Conservation (phyloP, 2,113 vertebrate genomes). For the Xiphophorus hellerii region DNA sequence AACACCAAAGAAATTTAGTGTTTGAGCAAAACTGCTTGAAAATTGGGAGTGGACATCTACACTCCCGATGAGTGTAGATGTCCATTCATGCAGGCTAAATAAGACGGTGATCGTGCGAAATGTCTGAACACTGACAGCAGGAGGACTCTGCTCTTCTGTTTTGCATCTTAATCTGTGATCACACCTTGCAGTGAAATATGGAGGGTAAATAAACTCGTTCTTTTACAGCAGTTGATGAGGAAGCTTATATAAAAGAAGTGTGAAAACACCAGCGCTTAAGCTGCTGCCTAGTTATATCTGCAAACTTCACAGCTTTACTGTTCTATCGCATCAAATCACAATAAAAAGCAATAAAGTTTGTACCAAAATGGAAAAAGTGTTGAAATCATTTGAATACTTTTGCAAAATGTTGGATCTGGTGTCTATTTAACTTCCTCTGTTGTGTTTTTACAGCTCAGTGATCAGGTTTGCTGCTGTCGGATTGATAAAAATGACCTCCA, state of each 20-base stretch:
- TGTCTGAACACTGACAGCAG: background rate
- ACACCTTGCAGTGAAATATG: conserved; percentile 12
- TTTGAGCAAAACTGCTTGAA: too few relatives aligned
- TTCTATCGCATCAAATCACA: too few relatives aligned
- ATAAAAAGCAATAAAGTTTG: too few relatives aligned
- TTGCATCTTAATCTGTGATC: conserved; percentile 12
- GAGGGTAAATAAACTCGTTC: conserved; percentile 4
- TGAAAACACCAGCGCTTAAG: background rate
- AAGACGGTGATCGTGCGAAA: conserved; percentile 2
- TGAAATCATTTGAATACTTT: background rate
- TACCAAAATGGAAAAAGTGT: background rate
- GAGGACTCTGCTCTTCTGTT: background rate
- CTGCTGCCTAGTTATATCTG: too few relatives aligned
- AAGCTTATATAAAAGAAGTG: conserved; percentile 11
- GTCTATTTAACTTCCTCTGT: conserved; percentile 4
- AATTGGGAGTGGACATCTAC: too few relatives aligned
- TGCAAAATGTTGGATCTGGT: too few relatives aligned
- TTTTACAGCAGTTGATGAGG: conserved; percentile 8
- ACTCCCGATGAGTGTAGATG: too few relatives aligned
- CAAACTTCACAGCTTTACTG: too few relatives aligned
- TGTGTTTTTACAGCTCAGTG: background rate
- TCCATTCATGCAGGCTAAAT: background rate
- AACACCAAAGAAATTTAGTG: too few relatives aligned
- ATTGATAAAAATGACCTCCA: background rate
- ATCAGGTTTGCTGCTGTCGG: background rate